These are phyloP conservation scores for Didymodactylos carnosus DNA, from an alignment of 2,888 invertebrate genomes.

Conservation along the genomic window DNA sequence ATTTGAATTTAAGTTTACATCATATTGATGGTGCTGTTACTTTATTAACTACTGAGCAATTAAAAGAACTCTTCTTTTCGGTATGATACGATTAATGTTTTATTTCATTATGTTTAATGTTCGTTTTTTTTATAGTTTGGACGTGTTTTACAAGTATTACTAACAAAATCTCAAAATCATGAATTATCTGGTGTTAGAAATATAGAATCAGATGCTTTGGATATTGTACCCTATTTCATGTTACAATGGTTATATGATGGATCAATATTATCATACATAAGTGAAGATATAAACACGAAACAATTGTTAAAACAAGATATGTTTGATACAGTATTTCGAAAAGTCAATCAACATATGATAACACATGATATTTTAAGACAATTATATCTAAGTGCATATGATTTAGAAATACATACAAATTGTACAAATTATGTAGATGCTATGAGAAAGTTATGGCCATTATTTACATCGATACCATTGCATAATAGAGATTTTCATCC, in stretches of 20 bases:
- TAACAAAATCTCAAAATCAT: constrained; percentile 58
- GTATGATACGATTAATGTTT: constrained; percentile 25
- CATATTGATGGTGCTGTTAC: constrained; percentile 45
- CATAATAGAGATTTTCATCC: constrained; percentile 62
- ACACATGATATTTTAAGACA: constrained; percentile 58
- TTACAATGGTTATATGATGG: constrained; percentile 55
- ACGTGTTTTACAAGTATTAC: constrained; percentile 59
- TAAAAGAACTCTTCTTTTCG: constrained; percentile 54
- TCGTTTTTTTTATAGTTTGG: constrained; percentile 47
- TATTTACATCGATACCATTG: constrained; percentile 54
- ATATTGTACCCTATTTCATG: constrained; percentile 62
- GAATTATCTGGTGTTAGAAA: constrained; percentile 65
- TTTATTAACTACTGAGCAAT: constrained; percentile 53
- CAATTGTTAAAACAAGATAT: constrained; percentile 33
- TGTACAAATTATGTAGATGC: constrained; percentile 52
- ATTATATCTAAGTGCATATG: constrained; percentile 60
- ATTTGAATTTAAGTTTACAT: constrained; percentile 62
- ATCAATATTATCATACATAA: constrained; percentile 42
- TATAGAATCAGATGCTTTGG: constrained; percentile 79
- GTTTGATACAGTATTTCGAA: constrained; percentile 15
- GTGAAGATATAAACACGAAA: constrained; percentile 53
- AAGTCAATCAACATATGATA: constrained; percentile 51
- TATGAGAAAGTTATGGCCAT: constrained; percentile 55
- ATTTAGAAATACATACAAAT: constrained; percentile 58
- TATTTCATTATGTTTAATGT: background rate